Conservation (phyloP, 2,113 vertebrate species). For the Isichthys henryi region DNA sequence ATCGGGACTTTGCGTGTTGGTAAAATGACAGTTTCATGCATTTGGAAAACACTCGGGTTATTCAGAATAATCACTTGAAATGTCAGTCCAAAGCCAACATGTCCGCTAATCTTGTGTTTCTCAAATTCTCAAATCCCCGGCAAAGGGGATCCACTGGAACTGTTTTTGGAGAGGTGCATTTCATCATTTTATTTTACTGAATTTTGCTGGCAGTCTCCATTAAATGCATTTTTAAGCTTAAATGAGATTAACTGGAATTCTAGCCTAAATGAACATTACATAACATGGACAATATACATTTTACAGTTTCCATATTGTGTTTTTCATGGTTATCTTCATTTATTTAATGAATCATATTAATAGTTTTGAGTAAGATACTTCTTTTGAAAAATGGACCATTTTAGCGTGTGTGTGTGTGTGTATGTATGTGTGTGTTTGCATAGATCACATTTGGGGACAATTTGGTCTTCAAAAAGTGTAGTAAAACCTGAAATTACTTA, state of each 20-base stretch:
- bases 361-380: neutral
- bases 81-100: conserved; percentile 19
- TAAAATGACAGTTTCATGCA: conserved; percentile 3
- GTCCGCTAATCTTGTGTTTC: conserved; percentile 31
- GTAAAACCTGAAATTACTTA: too few relatives aligned
- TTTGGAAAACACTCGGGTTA: conserved; percentile 13
- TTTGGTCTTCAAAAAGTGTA: too few relatives aligned
- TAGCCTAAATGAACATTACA: neutral
- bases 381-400: neutral
- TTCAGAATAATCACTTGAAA: conserved; percentile 15
- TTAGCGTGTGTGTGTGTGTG: neutral
- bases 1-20: neutral
- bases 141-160: conserved; percentile 26
- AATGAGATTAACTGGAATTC: neutral
- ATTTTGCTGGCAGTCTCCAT: neutral
- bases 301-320: neutral
- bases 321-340: neutral
- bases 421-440: too few relatives aligned
- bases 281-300: neutral
- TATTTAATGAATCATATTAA: neutral
- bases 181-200: neutral
- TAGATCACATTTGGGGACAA: too few relatives aligned
- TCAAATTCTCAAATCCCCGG: conserved; percentile 37
- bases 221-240: neutral
- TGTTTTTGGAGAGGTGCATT: neutral